Evolutionary conservation across 2,113 vertebrate genomes (phyloP), one percentile per base, ranked within the genome.

Genomic region (Bufo gargarizans): DNA sequence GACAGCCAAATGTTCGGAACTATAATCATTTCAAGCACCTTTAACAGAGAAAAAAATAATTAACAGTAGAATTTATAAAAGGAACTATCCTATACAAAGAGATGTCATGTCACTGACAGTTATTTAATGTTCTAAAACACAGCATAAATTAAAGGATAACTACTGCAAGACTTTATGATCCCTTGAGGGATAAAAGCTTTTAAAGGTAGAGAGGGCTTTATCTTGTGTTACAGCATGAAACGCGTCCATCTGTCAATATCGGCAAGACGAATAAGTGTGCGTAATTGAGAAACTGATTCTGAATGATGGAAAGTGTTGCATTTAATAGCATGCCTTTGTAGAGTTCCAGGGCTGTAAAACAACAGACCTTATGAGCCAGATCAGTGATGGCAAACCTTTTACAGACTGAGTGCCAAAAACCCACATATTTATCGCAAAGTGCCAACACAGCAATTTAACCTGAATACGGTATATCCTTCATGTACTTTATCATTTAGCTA

Each of bases 131-230:
- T 43, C 56, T 81, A 61, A 63, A 81, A 81, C 2, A 14, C 53
- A 19, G 49, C 58, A 59, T 81, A 81, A 81, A 59, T 81, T 59
- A 81, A 81, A 81, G 79, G 7, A 43, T 61, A 61, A 81, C 63
- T 61, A 33, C 79, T 45, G 22, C 17, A 17, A 81, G 17, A 3
- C n/a, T 81, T 81, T 47, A 61, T 20, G 79, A 45, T 61, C 33
- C 56, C 56, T 33, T 10, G 8, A 61, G 79, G 72, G 43, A 81
- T 61, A 81, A 45, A 81, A 61, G 56, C 79, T 81, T 81, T 81
- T 61, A 81, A 81, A 81, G 14, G 22, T 22, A 43, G 43, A 45
- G 22, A 45, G 22, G 10, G 13, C 11, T 80, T 80, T 58, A 22
- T 58, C 77, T 58, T 80, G 53, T 9, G 12, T 45, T 50, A 33